A percentile compares a stretch with the other conserved stretches of the same genome.
phyloP scores from a whole-genome alignment of 1,140 invertebrate genomes.

The Ostrea denselamellosa region DNA sequence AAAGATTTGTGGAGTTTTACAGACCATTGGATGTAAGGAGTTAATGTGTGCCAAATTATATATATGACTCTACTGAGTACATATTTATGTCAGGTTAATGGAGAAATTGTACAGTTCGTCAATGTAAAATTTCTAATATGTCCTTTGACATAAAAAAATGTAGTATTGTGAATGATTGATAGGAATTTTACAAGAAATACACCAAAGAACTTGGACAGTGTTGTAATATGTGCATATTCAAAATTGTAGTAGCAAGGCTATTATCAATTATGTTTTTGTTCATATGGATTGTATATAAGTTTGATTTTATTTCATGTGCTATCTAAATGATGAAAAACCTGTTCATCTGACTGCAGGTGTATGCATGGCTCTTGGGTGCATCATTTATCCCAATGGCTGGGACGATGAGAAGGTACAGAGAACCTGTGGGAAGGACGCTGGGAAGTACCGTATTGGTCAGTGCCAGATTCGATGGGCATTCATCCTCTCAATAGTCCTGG shows the following conservation, averaged over 20 bases:
- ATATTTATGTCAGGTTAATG: too few relatives aligned
- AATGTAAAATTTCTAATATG: too few relatives aligned
- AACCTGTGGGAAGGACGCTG: conserved; percentile 91
- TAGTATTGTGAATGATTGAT: too few relatives aligned
- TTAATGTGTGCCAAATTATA: not conserved
- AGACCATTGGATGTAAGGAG: conserved; percentile 91
- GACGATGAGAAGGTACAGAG: conserved; percentile 88
- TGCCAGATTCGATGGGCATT: conserved; percentile 97
- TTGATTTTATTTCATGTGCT: not conserved
- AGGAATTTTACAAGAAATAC: too few relatives aligned
- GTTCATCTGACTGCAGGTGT: conserved; percentile 65
- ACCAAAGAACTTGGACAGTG: too few relatives aligned
- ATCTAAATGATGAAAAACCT: not conserved
- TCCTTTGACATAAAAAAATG: too few relatives aligned
- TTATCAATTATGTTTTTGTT: too few relatives aligned
- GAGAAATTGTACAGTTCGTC: too few relatives aligned
- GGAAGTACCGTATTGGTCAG: conserved; percentile 86
- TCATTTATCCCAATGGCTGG: conserved; percentile 96
- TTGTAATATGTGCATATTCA: too few relatives aligned
- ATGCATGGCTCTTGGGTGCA: conserved; percentile 82
- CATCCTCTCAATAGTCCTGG: conserved; percentile 93
- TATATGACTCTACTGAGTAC: too few relatives aligned
- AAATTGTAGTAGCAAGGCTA: too few relatives aligned
- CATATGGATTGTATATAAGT: too few relatives aligned
- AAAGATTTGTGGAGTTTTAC: conserved; percentile 91